A percentile compares a stretch with the other conserved stretches of the same genome.
These are phyloP conservation scores for Gulo gulo DNA, from an alignment of 2,113 vertebrate species.

Conservation along the genomic window DNA sequence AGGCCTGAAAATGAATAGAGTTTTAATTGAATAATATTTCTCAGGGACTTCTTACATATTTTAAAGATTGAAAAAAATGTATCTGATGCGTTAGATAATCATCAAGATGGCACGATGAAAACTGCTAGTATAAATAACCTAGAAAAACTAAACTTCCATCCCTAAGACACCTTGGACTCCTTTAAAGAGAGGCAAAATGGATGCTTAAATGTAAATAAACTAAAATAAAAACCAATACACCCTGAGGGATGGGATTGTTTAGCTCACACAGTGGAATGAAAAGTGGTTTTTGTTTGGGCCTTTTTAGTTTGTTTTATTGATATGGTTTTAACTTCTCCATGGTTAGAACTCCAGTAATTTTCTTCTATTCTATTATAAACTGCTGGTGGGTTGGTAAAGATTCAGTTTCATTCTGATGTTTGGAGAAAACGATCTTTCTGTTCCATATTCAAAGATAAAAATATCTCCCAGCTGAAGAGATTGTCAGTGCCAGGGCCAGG, in stretches of 20 bases:
- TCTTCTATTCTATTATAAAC: constrained; percentile 48
- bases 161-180: not conserved
- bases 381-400: constrained; percentile 33
- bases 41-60: not conserved
- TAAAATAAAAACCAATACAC: constrained; percentile 28
- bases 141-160: not conserved
- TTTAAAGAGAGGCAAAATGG: not conserved
- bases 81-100: not conserved
- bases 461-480: constrained; percentile 26
- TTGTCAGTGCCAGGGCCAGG: constrained; percentile 46
- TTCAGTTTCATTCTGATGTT: constrained; percentile 53
- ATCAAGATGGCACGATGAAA: not conserved
- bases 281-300: constrained; percentile 47
- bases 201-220: constrained; percentile 31
- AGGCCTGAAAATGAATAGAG: not conserved
- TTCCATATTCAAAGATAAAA: constrained; percentile 64
- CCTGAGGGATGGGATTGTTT: not conserved
- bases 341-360: constrained; percentile 53
- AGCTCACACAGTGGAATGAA: constrained; percentile 18
- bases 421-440: constrained; percentile 70
- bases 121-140: not conserved
- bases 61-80: not conserved
- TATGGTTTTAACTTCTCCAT: constrained; percentile 46
- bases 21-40: not conserved
- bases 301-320: constrained; percentile 60